These are phyloP conservation scores for Nannobrachium achirus DNA, from an alignment of 2,113 vertebrate species.

Conservation along the genomic window DNA sequence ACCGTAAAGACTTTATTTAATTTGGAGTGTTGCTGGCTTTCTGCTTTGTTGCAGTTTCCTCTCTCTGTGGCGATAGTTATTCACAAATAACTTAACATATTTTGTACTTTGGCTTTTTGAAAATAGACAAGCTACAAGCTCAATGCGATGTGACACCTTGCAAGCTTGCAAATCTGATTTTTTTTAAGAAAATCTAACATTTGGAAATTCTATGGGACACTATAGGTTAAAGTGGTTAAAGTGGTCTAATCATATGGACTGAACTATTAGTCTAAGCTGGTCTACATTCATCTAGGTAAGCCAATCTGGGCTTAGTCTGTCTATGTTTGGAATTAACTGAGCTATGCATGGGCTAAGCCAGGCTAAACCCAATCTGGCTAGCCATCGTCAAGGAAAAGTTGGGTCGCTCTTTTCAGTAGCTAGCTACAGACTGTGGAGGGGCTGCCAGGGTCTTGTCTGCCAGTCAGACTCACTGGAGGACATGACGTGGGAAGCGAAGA, in stretches of 20 bases:
- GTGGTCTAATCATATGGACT: not conserved
- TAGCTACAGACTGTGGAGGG: conserved; percentile 10
- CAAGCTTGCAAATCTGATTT: too few species aligned
- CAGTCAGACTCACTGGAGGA: conserved; percentile 90
- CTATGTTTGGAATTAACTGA: not conserved
- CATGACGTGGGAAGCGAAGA: conserved; percentile 86
- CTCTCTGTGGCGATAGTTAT: too few species aligned
- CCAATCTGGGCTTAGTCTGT: not conserved
- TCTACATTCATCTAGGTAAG: not conserved
- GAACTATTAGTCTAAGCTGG: not conserved
- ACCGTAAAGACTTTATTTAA: too few species aligned
- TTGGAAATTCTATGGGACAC: too few species aligned
- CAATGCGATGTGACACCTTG: too few species aligned
- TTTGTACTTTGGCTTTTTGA: too few species aligned
- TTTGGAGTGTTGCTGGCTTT: too few species aligned
- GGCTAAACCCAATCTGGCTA: not conserved
- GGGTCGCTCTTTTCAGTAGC: conserved; percentile 30
- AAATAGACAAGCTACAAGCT: too few species aligned
- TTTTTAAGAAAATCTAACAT: too few species aligned
- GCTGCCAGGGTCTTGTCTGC: conserved; percentile 49
- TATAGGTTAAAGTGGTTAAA: not conserved
- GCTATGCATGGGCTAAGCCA: not conserved
- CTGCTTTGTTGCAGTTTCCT: too few species aligned
- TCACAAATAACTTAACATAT: too few species aligned
- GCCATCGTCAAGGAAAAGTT: too few species aligned